Percentiles rank a stretch among this genome's conserved stretches.
These are phyloP conservation scores for Caenorhabditis sinica DNA, from an alignment of 2,888 invertebrate species.

Conservation along the genomic window DNA sequence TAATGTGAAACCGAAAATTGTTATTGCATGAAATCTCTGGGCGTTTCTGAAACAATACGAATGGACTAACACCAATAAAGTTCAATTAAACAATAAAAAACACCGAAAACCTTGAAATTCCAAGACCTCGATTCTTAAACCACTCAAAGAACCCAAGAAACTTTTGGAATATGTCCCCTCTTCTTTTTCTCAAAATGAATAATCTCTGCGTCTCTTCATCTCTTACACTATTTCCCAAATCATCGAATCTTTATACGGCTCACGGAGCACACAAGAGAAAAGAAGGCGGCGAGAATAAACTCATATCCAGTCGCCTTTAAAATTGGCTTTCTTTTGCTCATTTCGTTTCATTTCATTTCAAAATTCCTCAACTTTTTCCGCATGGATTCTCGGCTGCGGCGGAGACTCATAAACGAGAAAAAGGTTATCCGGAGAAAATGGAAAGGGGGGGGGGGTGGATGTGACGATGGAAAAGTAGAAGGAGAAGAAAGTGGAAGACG, in stretches of 20 bases:
- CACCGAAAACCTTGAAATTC: not conserved
- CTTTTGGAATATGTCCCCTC: conserved; percentile 6
- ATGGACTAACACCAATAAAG: not conserved
- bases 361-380: conserved; percentile 56
- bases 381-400: conserved; percentile 27
- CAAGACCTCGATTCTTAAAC: not conserved
- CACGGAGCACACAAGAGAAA: conserved; percentile 41
- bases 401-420: conserved; percentile 25
- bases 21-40: too few relatives aligned
- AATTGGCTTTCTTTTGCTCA: conserved; percentile 53
- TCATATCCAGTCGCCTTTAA: conserved; percentile 39
- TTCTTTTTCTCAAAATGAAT: not conserved
- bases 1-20: too few relatives aligned
- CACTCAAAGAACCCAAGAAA: not conserved
- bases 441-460: not conserved
- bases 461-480: not conserved
- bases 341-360: conserved; percentile 58
- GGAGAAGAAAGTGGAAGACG: not conserved
- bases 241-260: conserved; percentile 57
- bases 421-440: conserved; percentile 18
- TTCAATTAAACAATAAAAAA: not conserved
- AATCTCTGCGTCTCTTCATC: conserved; percentile 33
- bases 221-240: conserved; percentile 9
- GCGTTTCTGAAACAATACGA: too few relatives aligned
- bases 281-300: conserved; percentile 30